Conservation (phyloP, 2,888 invertebrate genomes). For the Tetragonisca angustula region DNA sequence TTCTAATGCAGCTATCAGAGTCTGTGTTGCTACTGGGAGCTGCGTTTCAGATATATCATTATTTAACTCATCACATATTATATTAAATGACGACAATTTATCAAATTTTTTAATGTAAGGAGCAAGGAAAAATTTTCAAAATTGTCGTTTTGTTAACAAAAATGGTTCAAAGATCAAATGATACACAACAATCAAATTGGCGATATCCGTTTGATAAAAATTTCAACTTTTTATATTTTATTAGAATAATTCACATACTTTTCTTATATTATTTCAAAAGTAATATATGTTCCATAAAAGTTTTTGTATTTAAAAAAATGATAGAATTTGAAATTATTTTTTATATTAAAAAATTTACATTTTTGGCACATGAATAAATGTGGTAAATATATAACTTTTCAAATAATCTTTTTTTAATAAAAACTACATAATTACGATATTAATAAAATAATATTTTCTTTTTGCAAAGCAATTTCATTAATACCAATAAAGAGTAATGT, state of each 20-base stretch:
- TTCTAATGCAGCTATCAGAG: constrained; percentile 80
- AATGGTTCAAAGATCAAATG: constrained; percentile 33
- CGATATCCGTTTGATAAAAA: constrained; percentile 34
- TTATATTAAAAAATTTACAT: background rate
- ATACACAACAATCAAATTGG: constrained; percentile 57
- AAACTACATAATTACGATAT: background rate
- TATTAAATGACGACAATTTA: constrained; percentile 61
- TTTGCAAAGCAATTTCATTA: background rate
- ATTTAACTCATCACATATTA: constrained; percentile 56
- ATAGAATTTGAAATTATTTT: constrained; percentile 6
- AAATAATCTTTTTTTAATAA: background rate
- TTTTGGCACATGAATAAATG: constrained; percentile 7
- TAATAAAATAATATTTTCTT: background rate
- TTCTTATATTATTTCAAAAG: constrained; percentile 34
- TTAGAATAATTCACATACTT: constrained; percentile 38
- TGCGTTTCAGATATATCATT: constrained; percentile 74
- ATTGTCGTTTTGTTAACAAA: constrained; percentile 57
- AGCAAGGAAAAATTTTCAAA: constrained; percentile 50
- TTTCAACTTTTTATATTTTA: constrained; percentile 39
- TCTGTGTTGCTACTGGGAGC: constrained; percentile 76
- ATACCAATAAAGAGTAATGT: background rate
- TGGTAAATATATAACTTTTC: background rate
- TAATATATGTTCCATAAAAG: constrained; percentile 13
- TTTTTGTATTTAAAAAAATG: constrained; percentile 40
- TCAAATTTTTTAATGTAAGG: constrained; percentile 26